phyloP scores from a whole-genome alignment of 2,888 invertebrate species.

The Drosophila helvetica region DNA sequence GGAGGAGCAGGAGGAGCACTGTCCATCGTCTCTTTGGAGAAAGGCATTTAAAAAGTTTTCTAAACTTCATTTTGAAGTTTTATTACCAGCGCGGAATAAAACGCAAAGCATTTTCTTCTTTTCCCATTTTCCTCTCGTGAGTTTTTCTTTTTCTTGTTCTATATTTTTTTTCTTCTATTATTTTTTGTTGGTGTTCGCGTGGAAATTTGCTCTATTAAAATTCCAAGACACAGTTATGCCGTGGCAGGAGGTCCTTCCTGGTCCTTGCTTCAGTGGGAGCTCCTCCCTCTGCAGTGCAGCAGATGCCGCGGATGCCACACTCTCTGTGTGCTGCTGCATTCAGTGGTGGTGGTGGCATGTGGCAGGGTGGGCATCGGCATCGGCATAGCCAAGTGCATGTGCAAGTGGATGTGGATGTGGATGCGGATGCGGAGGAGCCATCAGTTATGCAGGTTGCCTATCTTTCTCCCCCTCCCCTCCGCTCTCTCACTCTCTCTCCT shows the following conservation, averaged over 20 bases:
- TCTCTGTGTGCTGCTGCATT: constrained; percentile 6
- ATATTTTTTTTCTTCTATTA: constrained; percentile 32
- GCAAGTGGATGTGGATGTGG: not conserved
- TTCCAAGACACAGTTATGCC: constrained; percentile 61
- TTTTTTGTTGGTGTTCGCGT: constrained; percentile 31
- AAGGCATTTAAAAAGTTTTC: constrained; percentile 76
- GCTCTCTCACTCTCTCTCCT: constrained; percentile 24
- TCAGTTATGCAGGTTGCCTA: constrained; percentile 64
- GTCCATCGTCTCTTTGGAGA: constrained; percentile 39
- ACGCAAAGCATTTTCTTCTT: constrained; percentile 30
- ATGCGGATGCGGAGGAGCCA: constrained; percentile 8
- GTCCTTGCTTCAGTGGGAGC: constrained; percentile 8
- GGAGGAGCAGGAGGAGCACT: not conserved
- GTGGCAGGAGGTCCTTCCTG: constrained; percentile 38
- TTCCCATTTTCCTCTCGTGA: not conserved
- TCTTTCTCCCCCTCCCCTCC: too few relatives aligned
- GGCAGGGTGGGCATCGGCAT: constrained; percentile 32
- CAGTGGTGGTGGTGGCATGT: constrained; percentile 6
- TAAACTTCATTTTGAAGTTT: constrained; percentile 79
- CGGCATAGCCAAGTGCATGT: constrained; percentile 15
- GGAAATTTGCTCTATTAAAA: constrained; percentile 79
- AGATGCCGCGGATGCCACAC: constrained; percentile 61
- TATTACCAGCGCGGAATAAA: constrained; percentile 57
- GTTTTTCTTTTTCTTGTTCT: constrained; percentile 11
- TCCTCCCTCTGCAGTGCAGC: constrained; percentile 7